Evolutionary conservation across 2,113 vertebrate genomes (phyloP).

Genomic region (Lontra canadensis): DNA sequence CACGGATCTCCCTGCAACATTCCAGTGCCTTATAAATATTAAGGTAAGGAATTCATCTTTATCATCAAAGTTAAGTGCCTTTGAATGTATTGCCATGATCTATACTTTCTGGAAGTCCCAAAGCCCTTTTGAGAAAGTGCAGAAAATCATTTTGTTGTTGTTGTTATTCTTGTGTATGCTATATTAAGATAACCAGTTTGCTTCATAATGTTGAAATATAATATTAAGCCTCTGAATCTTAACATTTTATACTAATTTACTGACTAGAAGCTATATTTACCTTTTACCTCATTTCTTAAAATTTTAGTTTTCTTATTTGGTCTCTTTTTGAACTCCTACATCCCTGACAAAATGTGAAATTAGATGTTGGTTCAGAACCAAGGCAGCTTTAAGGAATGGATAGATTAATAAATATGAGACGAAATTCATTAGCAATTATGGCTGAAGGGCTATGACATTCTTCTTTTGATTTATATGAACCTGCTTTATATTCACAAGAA

Average conservation of each 20-base stretch:
- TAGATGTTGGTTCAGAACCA: neutral
- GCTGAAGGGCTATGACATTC: neutral
- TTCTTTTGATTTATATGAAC: neutral
- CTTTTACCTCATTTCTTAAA: neutral
- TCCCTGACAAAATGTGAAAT: neutral
- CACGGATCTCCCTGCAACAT: neutral
- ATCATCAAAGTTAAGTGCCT: neutral
- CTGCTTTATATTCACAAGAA: neutral
- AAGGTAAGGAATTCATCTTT: neutral
- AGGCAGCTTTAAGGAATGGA: neutral
- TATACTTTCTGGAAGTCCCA: neutral
- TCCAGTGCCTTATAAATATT: neutral
- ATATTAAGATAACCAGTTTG: neutral
- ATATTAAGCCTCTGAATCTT: neutral
- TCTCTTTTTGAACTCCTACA: neutral
- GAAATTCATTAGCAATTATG: neutral
- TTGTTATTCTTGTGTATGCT: neutral
- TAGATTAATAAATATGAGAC: neutral
- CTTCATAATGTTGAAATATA: neutral
- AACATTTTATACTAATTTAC: neutral
- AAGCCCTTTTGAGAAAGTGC: neutral
- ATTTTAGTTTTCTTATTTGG: neutral
- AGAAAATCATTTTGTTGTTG: neutral
- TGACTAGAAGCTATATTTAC: neutral
- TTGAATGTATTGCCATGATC: neutral